phyloP scores from a whole-genome alignment of 1,140 invertebrate genomes.

The Drosophila kohkoa region DNA sequence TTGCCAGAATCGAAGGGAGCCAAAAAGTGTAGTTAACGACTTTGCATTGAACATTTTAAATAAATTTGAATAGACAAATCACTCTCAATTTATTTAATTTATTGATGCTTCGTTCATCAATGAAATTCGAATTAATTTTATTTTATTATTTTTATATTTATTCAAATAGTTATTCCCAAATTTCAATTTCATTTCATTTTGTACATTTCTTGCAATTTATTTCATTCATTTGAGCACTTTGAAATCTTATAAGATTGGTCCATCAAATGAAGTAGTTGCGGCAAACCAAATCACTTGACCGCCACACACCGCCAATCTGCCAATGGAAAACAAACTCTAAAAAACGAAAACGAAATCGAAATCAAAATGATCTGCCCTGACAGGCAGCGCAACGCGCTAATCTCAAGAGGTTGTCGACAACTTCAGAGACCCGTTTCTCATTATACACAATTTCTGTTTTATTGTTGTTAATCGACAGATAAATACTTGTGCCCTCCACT shows the following conservation, averaged over 20 bases:
- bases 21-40: not conserved
- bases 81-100: not conserved
- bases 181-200: too few species aligned
- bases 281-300: constrained; percentile 15
- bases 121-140: not conserved
- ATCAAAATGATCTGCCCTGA: constrained; percentile 14
- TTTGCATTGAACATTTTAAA: not conserved
- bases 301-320: constrained; percentile 7
- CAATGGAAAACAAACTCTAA: constrained; percentile 5
- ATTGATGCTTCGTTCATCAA: not conserved
- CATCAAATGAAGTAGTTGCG: not conserved
- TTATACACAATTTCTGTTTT: constrained; percentile 53
- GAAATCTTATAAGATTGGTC: not conserved
- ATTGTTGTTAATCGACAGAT: constrained; percentile 45
- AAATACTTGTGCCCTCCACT: not conserved
- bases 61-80: not conserved
- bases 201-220: not conserved
- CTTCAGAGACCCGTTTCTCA: constrained; percentile 39
- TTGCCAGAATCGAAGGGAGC: not conserved
- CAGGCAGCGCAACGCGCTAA: constrained; percentile 36
- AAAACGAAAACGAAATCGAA: constrained; percentile 10
- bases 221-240: not conserved
- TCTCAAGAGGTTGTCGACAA: constrained; percentile 63
- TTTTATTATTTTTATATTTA: too few species aligned
- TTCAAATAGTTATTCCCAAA: too few species aligned